Evolutionary conservation across 2,113 vertebrate species (phyloP), one percentile per base, ranked within the genome.

Genomic region (Heloderma charlesbogerti): DNA sequence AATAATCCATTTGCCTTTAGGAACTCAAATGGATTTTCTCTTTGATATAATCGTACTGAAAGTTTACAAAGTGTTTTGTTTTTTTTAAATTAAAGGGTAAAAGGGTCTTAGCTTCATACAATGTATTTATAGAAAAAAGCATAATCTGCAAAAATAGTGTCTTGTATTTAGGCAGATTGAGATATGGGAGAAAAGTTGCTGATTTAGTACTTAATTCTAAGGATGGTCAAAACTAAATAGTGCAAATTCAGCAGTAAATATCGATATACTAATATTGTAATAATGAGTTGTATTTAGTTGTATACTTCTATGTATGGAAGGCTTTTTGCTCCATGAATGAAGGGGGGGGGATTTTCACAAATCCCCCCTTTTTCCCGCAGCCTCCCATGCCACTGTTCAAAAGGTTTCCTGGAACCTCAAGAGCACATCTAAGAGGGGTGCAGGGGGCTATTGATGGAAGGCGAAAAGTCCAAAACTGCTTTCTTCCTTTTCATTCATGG

Each of bases 1-100:
- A 13, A 90, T 48, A 84, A 88, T 95, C 87, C 83, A 82, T 67
- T 90, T 87, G n/a, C 80, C 90, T 87, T 43, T 5, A 89, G 54
- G 84, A 87, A 87, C 87, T 13, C 3, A 87, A 71, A 25, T 63
- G 29, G n/a, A 80, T 93, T 92, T 15, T 9, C 84, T 91, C 69
- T 78, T 93, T 90, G 89, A 84, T 88, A 90, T 72, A 77, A 92
- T 89, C 66, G 63, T 54, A 91, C 57, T 63, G 45, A 54, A 43
- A 78, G 80, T 51, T n/a, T n/a, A n/a, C n/a, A n/a, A 27, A 90
- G 43, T 54, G 20, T 63, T 20, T 3, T 63, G 16, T 63, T 3
- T 63, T 16, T 74, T 74, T 74, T 72, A 12, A 10, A 71, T 34
- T 71, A 71, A 67, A 45, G 45, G 6, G 69, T 79, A 48, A 85